A percentile compares a stretch with the other conserved stretches of the same genome.
Conservation (phyloP, 2,888 invertebrate genomes). For the Brenthis hecate region DNA sequence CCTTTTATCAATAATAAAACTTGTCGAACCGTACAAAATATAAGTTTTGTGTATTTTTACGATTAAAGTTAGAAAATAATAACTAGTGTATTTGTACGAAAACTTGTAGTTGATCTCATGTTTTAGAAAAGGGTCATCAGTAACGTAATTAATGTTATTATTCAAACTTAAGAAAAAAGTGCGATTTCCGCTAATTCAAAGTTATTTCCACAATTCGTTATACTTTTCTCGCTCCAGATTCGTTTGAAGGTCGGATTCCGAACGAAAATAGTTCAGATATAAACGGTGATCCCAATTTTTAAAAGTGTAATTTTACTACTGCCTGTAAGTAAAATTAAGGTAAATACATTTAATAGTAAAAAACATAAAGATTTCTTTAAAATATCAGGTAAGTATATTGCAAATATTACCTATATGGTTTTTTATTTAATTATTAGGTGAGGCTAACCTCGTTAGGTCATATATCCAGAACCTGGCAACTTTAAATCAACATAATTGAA, state of each 20-base stretch:
- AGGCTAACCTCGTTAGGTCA: not conserved
- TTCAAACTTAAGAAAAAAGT: not conserved
- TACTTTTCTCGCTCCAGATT: conserved; percentile 39
- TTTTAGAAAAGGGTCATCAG: too few relatives aligned
- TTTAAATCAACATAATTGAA: conserved; percentile 8
- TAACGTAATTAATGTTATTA: too few relatives aligned
- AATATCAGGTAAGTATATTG: too few relatives aligned
- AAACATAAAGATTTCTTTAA: too few relatives aligned
- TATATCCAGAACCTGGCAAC: not conserved
- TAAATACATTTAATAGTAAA: not conserved
- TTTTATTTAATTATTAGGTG: too few relatives aligned
- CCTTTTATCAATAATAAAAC: too few relatives aligned
- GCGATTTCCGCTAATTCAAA: conserved; percentile 6
- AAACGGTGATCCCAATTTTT: conserved; percentile 11
- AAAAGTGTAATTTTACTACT: not conserved
- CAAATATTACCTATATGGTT: too few relatives aligned
- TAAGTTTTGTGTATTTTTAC: too few relatives aligned
- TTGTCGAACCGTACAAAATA: too few relatives aligned
- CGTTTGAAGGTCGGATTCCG: conserved; percentile 47
- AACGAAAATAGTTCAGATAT: conserved; percentile 43
- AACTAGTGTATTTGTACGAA: not conserved
- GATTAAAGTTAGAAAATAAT: not conserved
- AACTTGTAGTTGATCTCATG: too few relatives aligned
- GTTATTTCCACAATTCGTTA: conserved; percentile 14
- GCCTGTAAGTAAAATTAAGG: not conserved